phyloP scores from a whole-genome alignment of 2,113 vertebrate species.

The Chaetodon auriga region DNA sequence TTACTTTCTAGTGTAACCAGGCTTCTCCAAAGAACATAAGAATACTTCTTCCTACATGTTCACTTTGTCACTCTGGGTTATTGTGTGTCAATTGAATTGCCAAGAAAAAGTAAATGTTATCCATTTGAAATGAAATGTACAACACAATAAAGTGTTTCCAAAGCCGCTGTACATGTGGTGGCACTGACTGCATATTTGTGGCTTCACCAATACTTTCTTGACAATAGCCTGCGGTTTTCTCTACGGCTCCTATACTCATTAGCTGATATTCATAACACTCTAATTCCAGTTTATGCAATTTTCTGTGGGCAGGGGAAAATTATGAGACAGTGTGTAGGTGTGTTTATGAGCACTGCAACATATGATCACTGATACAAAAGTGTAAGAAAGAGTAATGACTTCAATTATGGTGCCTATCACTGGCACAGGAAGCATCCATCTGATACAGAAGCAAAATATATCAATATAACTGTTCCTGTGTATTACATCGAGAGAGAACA shows the following conservation, averaged over 20 bases:
- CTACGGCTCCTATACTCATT: not conserved
- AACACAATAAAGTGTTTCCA: not conserved
- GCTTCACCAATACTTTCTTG: not conserved
- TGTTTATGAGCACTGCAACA: not conserved
- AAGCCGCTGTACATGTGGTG: not conserved
- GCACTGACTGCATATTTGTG: not conserved
- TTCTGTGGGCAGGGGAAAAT: not conserved
- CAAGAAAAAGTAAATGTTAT: not conserved
- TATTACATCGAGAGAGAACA: not conserved
- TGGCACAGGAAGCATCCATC: not conserved
- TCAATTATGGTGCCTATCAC: not conserved
- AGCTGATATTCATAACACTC: not conserved
- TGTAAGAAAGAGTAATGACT: not conserved
- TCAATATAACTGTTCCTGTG: not conserved
- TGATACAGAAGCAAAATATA: constrained; percentile 3
- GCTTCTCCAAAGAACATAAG: too few relatives aligned
- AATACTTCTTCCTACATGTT: too few relatives aligned
- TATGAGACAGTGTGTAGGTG: not conserved
- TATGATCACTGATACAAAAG: not conserved
- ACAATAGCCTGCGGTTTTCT: constrained; percentile 11
- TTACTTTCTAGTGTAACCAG: too few relatives aligned
- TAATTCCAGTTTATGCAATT: not conserved
- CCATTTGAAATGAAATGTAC: not conserved
- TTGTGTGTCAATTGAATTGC: not conserved
- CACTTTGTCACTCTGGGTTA: not conserved